phyloP scores from a whole-genome alignment of 1,140 invertebrate genomes.

The Listronotus bonariensis region DNA sequence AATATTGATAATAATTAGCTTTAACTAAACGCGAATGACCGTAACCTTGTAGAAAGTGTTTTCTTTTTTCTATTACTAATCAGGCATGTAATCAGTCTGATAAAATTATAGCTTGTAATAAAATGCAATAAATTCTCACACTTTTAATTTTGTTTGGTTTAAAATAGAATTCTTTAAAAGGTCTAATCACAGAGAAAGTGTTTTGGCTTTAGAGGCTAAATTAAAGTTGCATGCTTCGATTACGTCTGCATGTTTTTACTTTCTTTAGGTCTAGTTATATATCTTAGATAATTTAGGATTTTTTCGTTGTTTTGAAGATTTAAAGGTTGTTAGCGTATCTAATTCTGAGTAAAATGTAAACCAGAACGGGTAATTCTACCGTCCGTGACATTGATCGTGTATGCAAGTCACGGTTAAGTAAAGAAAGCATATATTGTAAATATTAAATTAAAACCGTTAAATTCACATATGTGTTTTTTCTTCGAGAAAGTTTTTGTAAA shows the following conservation, averaged over 20 bases:
- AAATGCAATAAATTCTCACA: slow-evolving; percentile 13
- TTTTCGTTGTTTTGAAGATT: slow-evolving; percentile 28
- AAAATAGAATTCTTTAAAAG: slow-evolving; percentile 8
- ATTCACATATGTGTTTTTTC: slow-evolving; percentile 14
- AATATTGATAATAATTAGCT: too few species aligned
- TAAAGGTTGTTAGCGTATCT: slow-evolving; percentile 28
- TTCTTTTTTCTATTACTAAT: neutral
- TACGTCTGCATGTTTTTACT: slow-evolving; percentile 24
- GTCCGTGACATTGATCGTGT: slow-evolving; percentile 33
- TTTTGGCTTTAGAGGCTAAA: neutral
- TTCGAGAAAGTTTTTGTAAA: slow-evolving; percentile 23
- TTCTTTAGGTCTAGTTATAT: slow-evolving; percentile 17
- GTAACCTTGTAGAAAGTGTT: neutral
- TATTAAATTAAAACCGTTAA: slow-evolving; percentile 13
- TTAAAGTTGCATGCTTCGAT: slow-evolving; percentile 12
- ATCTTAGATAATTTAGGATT: slow-evolving; percentile 24
- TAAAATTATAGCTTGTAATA: slow-evolving; percentile 1
- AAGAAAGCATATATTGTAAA: slow-evolving; percentile 29
- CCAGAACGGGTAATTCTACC: slow-evolving; percentile 21
- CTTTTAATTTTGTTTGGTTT: slow-evolving; percentile 21
- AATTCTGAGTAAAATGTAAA: slow-evolving; percentile 28
- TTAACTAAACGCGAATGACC: too few species aligned
- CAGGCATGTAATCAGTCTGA: neutral
- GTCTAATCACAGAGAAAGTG: slow-evolving; percentile 17
- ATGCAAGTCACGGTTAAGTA: slow-evolving; percentile 25